Evolutionary conservation across 2,113 vertebrate species (phyloP).

Genomic region (Plectropomus leopardus): DNA sequence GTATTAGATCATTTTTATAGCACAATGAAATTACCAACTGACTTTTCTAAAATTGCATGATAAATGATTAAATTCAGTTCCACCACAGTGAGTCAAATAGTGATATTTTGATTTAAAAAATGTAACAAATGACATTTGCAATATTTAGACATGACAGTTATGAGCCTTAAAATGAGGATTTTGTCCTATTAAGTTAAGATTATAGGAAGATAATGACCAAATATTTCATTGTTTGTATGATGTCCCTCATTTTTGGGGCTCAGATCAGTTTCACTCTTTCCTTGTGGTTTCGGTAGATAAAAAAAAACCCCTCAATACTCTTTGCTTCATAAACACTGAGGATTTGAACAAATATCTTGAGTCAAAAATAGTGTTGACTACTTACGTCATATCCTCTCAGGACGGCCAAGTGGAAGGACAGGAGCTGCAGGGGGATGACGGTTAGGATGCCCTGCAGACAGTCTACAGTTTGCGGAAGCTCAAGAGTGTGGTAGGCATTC

Average conservation of each 20-base stretch:
- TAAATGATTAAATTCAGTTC: too few species aligned
- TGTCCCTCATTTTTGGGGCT: background rate
- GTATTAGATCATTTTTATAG: background rate
- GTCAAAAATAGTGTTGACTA: slow-evolving; percentile 27
- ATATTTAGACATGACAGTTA: background rate
- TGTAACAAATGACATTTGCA: background rate
- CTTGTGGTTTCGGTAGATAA: background rate
- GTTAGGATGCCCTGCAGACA: slow-evolving; percentile 96
- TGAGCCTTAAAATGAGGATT: too few species aligned
- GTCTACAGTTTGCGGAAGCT: slow-evolving; percentile 94
- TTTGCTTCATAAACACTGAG: background rate
- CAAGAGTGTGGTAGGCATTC: slow-evolving; percentile 92
- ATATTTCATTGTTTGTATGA: background rate
- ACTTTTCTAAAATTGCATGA: background rate
- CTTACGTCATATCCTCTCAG: slow-evolving; percentile 95
- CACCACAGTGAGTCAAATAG: too few species aligned
- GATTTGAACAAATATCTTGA: background rate
- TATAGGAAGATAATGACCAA: too few species aligned
- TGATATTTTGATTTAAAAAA: background rate
- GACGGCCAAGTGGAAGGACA: slow-evolving; percentile 97
- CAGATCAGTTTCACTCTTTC: background rate
- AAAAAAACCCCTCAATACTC: background rate
- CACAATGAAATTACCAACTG: background rate
- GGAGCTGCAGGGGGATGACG: slow-evolving; percentile 94
- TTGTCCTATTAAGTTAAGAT: background rate